Conservation (phyloP, 2,113 vertebrate genomes). For the Zeus faber region DNA sequence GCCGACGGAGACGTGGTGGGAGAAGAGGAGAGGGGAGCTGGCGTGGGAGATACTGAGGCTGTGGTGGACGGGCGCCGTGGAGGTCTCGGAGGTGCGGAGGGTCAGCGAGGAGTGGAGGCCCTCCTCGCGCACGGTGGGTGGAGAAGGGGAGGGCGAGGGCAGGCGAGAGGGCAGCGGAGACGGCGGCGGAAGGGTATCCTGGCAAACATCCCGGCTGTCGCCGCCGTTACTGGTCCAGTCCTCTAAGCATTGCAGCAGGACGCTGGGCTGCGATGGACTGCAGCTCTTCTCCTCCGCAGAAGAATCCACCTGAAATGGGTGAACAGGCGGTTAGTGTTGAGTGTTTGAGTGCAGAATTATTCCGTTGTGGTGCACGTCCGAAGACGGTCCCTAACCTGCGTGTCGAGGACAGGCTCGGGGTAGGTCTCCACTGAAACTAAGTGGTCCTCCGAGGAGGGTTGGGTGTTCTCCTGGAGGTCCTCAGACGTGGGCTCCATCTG, state of each 20-base stretch:
- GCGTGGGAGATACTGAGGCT: slow-evolving; percentile 68
- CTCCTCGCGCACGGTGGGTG: slow-evolving; percentile 41
- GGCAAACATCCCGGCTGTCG: slow-evolving; percentile 53
- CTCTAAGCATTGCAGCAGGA: slow-evolving; percentile 65
- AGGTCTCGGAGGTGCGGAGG: slow-evolving; percentile 48
- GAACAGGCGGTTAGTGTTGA: not conserved
- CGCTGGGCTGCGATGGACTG: slow-evolving; percentile 56
- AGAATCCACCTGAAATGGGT: slow-evolving; percentile 54
- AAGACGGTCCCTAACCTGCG: slow-evolving; percentile 50
- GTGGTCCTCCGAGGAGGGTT: slow-evolving; percentile 26
- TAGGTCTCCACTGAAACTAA: slow-evolving; percentile 66
- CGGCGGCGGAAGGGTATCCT: slow-evolving; percentile 55
- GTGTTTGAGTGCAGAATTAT: not conserved
- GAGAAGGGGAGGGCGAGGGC: slow-evolving; percentile 38
- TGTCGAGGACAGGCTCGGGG: slow-evolving; percentile 58
- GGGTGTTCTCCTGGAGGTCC: slow-evolving; percentile 40
- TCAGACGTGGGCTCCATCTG: slow-evolving; percentile 62
- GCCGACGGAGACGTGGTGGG: slow-evolving; percentile 72
- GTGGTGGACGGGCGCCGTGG: slow-evolving; percentile 61
- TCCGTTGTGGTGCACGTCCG: not conserved
- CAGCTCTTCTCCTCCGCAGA: slow-evolving; percentile 55
- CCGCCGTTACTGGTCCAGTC: slow-evolving; percentile 60
- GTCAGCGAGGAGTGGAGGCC: slow-evolving; percentile 67
- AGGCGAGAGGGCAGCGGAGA: slow-evolving; percentile 40
- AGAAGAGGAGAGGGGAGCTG: slow-evolving; percentile 64